A percentile compares a stretch with the other conserved stretches of the same genome.
phyloP scores from a whole-genome alignment of 1,140 invertebrate genomes.

The Pseudobourletiella spinata region DNA sequence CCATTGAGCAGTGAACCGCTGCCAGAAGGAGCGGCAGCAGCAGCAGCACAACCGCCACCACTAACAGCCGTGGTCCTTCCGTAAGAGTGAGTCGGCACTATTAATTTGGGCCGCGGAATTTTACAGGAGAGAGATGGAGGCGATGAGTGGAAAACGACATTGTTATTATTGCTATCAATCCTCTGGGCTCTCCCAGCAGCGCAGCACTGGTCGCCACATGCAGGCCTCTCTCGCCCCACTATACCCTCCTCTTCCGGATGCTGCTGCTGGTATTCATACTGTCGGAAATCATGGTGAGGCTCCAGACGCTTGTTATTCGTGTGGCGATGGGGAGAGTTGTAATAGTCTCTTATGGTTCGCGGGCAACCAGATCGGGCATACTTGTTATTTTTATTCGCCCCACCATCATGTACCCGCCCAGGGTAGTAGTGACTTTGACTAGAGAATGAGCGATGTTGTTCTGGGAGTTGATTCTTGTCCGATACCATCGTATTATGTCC shows the following conservation, averaged over 20 bases:
- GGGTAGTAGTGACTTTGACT: slow-evolving; percentile 3
- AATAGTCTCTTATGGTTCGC: neutral
- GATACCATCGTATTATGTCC: neutral
- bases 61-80: slow-evolving; percentile 48
- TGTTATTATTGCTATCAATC: slow-evolving; percentile 3
- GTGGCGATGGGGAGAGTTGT: neutral
- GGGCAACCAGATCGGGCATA: neutral
- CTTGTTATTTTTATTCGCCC: neutral
- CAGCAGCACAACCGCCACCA: too few relatives aligned
- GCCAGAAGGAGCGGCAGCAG: neutral
- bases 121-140: neutral
- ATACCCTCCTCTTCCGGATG: neutral
- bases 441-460: slow-evolving; percentile 1
- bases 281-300: too few relatives aligned
- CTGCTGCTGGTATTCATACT: too few relatives aligned
- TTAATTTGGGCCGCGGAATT: slow-evolving; percentile 67
- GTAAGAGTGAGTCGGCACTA: slow-evolving; percentile 77
- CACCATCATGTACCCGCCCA: neutral
- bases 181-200: too few relatives aligned
- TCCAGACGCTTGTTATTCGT: too few relatives aligned
- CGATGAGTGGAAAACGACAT: neutral
- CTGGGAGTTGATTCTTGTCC: neutral
- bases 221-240: too few relatives aligned
- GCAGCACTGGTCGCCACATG: too few relatives aligned
- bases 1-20: neutral